These are phyloP conservation scores for Loxodonta africana DNA, from an alignment of 2,113 vertebrate genomes.

Conservation along the genomic window DNA sequence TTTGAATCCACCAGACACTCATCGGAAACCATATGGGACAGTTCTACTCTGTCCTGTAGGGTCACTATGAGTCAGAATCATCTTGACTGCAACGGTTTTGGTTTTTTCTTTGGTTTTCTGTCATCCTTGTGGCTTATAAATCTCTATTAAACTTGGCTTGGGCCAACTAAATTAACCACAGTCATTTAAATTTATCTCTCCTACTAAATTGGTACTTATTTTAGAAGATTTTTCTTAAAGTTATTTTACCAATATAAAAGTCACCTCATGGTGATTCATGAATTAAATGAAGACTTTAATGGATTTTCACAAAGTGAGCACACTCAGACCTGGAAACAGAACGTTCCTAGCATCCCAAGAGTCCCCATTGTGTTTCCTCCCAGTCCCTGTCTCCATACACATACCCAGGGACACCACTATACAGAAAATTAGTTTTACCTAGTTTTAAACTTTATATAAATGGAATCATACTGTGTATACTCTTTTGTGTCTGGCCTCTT, in stretches of 20 bases:
- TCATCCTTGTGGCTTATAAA: background rate
- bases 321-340: background rate
- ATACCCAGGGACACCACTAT: background rate
- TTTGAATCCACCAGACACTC: too few relatives aligned
- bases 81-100: too few relatives aligned
- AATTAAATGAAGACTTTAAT: background rate
- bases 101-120: background rate
- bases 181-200: background rate
- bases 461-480: background rate
- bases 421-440: background rate
- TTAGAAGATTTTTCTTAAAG: slow-evolving; percentile 46
- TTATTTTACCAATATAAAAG: slow-evolving; percentile 11
- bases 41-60: too few relatives aligned
- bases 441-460: background rate
- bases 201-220: background rate
- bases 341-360: background rate
- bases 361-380: background rate
- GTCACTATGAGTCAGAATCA: too few relatives aligned
- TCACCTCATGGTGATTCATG: background rate
- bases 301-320: background rate
- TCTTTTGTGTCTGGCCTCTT: background rate
- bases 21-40: too few relatives aligned
- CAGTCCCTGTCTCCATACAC: background rate
- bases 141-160: background rate
- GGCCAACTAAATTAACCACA: background rate